Conservation (phyloP, 2,888 invertebrate species). For the Molanna angustata region DNA sequence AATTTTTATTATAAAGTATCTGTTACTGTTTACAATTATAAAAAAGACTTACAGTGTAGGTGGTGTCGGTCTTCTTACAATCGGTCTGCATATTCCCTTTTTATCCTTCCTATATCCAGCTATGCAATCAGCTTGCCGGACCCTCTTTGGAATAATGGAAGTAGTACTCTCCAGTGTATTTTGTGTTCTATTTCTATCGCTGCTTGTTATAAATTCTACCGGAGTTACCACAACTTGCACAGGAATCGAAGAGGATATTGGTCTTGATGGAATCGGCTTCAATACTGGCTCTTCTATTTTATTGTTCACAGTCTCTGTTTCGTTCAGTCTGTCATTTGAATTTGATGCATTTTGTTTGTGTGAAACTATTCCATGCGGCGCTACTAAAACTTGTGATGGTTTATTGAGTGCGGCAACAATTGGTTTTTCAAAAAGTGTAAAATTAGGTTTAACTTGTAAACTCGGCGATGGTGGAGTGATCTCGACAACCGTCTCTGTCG, state of each 20-base stretch:
- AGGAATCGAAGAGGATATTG: constrained; percentile 20
- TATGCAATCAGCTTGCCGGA: constrained; percentile 25
- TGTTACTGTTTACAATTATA: too few relatives aligned
- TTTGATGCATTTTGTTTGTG: background rate
- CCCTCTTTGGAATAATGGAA: constrained; percentile 1
- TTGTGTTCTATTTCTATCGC: constrained; percentile 4
- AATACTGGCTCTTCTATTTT: too few relatives aligned
- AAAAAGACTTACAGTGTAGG: constrained; percentile 30
- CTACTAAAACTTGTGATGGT: background rate
- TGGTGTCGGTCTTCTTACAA: constrained; percentile 22
- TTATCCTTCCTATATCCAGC: constrained; percentile 29
- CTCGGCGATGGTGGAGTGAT: constrained; percentile 21
- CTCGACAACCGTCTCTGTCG: constrained; percentile 28
- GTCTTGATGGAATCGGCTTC: background rate
- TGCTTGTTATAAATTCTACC: constrained; percentile 18
- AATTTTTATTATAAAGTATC: too few relatives aligned
- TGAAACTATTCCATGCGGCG: background rate
- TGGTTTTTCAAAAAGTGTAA: background rate
- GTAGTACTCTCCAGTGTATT: constrained; percentile 7
- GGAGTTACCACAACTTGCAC: constrained; percentile 28
- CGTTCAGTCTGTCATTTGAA: background rate
- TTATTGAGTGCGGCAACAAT: background rate
- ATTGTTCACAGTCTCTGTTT: too few relatives aligned
- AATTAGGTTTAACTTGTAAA: constrained; percentile 7
- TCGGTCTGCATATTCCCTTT: constrained; percentile 26